Base-by-base conservation (phyloP, 92 coral and sea anemone species). In the Umimayanthus chanpuru region DNA sequence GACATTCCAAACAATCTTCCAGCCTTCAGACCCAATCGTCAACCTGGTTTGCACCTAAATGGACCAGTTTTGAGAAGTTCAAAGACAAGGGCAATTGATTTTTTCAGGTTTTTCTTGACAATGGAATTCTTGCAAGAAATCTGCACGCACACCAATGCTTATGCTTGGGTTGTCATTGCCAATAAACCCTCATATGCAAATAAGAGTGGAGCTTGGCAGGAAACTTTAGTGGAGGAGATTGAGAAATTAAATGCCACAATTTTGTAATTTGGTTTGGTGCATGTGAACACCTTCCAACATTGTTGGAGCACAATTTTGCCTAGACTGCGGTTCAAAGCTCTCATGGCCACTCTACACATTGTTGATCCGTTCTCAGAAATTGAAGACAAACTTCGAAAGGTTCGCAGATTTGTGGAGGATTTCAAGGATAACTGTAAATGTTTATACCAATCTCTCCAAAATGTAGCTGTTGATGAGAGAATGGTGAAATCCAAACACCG, bases 221-320 rank as follows among this genome's bases (percentile, higher is more conserved):
- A 89, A 80, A 93, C 96, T 5, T 41, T 91, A 10, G 79, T 85
- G n/a, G 91, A 82, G 16, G 96, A 93, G 73, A 81, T 93, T 16
- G 81, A 89, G 29, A 89, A 84, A 73, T 72, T 93, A 28, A 91
- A 91, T 76, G 94, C 94, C 58, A 86, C 91, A 20, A 77, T 91
- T 65, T 44, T 92, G 29, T 91, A 93, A 80, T 93, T 90, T 87
- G 94, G 92, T 64, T 89, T 93, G 23, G 91, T 91, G 12, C 44
- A 85, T 58, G 92, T 91, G 14, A 87, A 88, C 77, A 74, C 92
- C 2, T 86, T 92, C 49, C 88, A 88, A 26, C 56, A 78, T 21
- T 93, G 91, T 43, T 93, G 96, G 94, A 91, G 93, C 82, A 91
- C 92, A 25, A 91, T 91, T 29, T 82, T 91, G 91, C 66, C 88